Percentiles rank a stretch among this genome's conserved stretches.
phyloP scores from a whole-genome alignment of 2,113 vertebrate species.

The Chelonoidis abingdonii region DNA sequence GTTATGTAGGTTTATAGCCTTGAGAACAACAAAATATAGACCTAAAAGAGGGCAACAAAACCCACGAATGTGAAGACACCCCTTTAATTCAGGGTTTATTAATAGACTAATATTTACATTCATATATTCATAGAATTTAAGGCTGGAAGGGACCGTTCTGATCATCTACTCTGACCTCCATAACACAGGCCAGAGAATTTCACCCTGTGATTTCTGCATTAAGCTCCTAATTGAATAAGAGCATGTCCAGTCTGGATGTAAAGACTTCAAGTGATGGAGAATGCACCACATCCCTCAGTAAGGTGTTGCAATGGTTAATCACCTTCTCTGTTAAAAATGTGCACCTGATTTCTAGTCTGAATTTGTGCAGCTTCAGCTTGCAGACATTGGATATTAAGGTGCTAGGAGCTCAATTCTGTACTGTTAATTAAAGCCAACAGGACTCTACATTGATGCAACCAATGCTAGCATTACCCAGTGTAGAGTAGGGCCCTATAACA shows the following conservation, averaged over 20 bases:
- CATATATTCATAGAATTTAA: not conserved
- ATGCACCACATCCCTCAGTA: not conserved
- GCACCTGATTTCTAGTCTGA: not conserved
- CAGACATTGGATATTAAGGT: not conserved
- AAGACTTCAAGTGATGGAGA: not conserved
- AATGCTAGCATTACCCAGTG: not conserved
- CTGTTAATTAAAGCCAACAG: not conserved
- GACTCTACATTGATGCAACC: not conserved
- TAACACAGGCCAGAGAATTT: not conserved
- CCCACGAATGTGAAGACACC: not conserved
- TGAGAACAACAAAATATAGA: not conserved
- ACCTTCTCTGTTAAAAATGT: not conserved
- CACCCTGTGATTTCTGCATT: not conserved
- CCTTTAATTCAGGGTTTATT: rapidly evolving
- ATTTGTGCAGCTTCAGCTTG: not conserved
- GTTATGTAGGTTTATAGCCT: not conserved
- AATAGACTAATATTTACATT: not conserved
- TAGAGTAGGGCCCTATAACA: not conserved
- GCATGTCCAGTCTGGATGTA: not conserved
- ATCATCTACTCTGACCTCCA: not conserved
- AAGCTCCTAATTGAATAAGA: not conserved
- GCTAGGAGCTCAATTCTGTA: not conserved
- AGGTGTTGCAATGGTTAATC: not conserved
- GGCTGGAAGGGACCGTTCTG: not conserved
- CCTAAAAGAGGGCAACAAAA: rapidly evolving